Percentiles rank a stretch among this genome's conserved stretches.
These are phyloP conservation scores for Drosophila meridionalis DNA, from an alignment of 2,888 invertebrate genomes.

Conservation along the genomic window DNA sequence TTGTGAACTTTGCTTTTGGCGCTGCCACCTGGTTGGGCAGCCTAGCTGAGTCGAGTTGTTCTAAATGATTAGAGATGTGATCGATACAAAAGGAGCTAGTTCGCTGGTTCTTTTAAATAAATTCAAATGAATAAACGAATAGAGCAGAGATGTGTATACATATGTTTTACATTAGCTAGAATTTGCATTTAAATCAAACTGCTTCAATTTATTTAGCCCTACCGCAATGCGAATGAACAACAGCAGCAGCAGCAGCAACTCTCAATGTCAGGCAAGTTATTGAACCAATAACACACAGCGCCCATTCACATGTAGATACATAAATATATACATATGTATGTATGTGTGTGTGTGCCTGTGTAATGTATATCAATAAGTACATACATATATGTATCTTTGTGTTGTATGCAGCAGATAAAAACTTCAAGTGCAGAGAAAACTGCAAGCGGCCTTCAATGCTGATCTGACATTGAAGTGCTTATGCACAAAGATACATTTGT, in stretches of 20 bases:
- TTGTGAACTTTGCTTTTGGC: neutral
- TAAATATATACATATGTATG: slow-evolving; percentile 1
- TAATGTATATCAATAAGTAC: slow-evolving; percentile 4
- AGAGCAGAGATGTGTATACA: too few relatives aligned
- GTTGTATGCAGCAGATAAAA: slow-evolving; percentile 50
- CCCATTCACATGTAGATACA: slow-evolving; percentile 26
- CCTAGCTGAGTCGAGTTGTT: neutral
- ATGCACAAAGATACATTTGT: slow-evolving; percentile 13
- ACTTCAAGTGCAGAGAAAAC: slow-evolving; percentile 49
- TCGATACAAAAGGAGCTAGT: neutral
- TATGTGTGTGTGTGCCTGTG: slow-evolving; percentile 2
- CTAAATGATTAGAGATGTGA: neutral
- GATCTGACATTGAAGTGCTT: slow-evolving; percentile 72
- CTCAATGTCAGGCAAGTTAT: slow-evolving; percentile 80
- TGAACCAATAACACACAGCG: slow-evolving; percentile 71
- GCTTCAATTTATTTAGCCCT: slow-evolving; percentile 38
- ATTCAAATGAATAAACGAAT: too few relatives aligned
- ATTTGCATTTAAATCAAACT: slow-evolving; percentile 11
- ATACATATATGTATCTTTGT: slow-evolving; percentile 16
- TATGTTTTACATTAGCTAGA: neutral
- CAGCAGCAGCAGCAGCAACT: slow-evolving; percentile 6
- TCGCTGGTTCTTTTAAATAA: neutral
- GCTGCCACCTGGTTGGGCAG: slow-evolving; percentile 2
- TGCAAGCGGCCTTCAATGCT: slow-evolving; percentile 65
- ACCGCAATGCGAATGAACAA: slow-evolving; percentile 54